Percentiles rank a stretch among this genome's conserved stretches.
Evolutionary conservation across 2,888 invertebrate genomes (phyloP).

Genomic region (Thalpophila matura): DNA sequence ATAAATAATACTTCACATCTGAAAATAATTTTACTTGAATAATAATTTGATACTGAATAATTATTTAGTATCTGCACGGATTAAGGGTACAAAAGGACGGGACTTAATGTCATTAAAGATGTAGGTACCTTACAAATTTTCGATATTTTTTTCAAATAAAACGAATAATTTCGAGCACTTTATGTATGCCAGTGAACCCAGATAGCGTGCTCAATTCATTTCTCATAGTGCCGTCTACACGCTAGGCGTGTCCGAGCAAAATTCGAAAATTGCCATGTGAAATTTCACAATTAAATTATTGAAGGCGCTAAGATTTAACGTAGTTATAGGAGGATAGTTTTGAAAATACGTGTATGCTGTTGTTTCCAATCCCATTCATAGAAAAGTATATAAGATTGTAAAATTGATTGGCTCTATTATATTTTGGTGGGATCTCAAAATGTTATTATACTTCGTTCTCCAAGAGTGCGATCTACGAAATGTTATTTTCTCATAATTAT

Average conservation of each 20-base stretch:
- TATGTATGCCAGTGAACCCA: slow-evolving; percentile 65
- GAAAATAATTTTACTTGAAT: slow-evolving; percentile 8
- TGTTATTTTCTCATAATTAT: slow-evolving; percentile 18
- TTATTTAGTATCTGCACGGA: slow-evolving; percentile 17
- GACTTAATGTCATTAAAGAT: slow-evolving; percentile 36
- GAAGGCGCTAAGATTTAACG: slow-evolving; percentile 65
- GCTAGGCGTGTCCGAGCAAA: slow-evolving; percentile 65
- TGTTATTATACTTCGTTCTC: not conserved
- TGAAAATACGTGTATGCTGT: slow-evolving; percentile 41
- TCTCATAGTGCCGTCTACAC: slow-evolving; percentile 64
- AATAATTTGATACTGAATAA: slow-evolving; percentile 8
- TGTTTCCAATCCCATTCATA: slow-evolving; percentile 61
- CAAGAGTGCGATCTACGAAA: not conserved
- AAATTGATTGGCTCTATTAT: slow-evolving; percentile 42
- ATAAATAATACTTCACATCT: slow-evolving; percentile 15
- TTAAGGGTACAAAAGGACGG: slow-evolving; percentile 52
- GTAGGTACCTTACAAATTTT: slow-evolving; percentile 26
- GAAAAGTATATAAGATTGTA: slow-evolving; percentile 47
- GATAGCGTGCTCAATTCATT: slow-evolving; percentile 66
- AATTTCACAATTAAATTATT: slow-evolving; percentile 66
- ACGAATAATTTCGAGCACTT: slow-evolving; percentile 61
- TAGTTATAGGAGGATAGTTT: slow-evolving; percentile 53
- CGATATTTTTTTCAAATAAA: slow-evolving; percentile 43
- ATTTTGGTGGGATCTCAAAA: slow-evolving; percentile 28
- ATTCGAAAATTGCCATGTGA: slow-evolving; percentile 69